Base-by-base conservation (phyloP, 2,797 vertebrate genomes). In the Paedocypris micromegethes region DNA sequence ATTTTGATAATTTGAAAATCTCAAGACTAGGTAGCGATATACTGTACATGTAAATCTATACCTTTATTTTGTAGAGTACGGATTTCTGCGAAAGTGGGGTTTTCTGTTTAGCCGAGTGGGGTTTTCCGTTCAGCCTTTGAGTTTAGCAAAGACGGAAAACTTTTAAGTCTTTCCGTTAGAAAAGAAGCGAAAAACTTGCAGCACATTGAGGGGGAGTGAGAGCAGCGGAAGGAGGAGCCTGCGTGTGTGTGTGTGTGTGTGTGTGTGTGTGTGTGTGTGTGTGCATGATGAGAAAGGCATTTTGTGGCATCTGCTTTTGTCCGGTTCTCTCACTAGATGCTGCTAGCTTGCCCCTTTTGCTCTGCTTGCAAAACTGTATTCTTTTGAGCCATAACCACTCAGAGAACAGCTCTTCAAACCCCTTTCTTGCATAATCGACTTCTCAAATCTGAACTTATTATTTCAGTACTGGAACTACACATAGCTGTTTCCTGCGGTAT, bases 301-400 rank as follows among this genome's bases (percentile, higher is more conserved):
- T 71, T 79, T 62, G 69, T 70, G 80, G 78, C 70, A 77, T 86
- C 82, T 86, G 85, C 80, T 82, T 77, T 68, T 86, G 84, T 85
- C 83, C 79, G 3, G 58, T 85, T 84, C 82, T 82, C 82, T 86
- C 85, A 83, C 87, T 84, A 87, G 86, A 86, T 81, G 86, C 77
- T 88, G 83, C 86, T 89, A 83, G 78, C 81, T 85, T 80, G 79
- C 75, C 69, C 80, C 73, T 86, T 81, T 84, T 62, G 67, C 78
- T 78, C 79, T 58, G 75, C 73, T 70, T 60, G 70, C 66, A 9
- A 45, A 72, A 68, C 71, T 81, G 67, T 58, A 73, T 74, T 68
- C 23, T 65, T 82, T 60, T 74, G 52, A 65, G 55, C 75, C 70
- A 74, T 47, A 77, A 65, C 78, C n/a, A 44, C 56, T 50, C 52